Conservation (phyloP, 2,113 vertebrate species). For the Acinonyx jubatus region DNA sequence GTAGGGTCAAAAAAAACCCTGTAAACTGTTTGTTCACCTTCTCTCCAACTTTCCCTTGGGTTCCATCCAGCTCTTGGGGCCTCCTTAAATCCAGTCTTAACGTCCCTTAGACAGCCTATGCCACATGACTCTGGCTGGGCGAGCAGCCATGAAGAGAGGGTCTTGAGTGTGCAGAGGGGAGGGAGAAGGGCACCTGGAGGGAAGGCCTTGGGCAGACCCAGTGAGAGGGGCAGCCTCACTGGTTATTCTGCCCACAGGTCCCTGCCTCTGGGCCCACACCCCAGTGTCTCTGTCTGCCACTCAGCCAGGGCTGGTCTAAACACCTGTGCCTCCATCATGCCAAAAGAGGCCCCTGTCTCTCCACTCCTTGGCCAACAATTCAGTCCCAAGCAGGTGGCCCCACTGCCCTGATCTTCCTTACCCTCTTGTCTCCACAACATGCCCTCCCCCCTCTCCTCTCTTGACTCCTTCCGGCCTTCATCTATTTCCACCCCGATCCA, state of each 20-base stretch:
- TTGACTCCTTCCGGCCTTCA: neutral
- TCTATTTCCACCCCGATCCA: neutral
- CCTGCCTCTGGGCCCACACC: neutral
- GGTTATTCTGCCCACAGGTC: neutral
- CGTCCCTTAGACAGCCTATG: neutral
- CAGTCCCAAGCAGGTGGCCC: neutral
- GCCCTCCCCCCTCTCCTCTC: neutral
- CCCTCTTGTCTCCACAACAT: neutral
- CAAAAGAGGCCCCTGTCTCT: neutral
- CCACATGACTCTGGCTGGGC: neutral
- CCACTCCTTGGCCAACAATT: neutral
- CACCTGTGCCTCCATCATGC: neutral
- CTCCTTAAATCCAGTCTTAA: neutral
- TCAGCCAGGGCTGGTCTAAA: neutral
- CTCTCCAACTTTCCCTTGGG: neutral
- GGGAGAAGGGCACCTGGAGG: neutral
- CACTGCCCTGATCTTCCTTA: accelerated
- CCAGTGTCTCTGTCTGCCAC: neutral
- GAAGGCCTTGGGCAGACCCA: neutral
- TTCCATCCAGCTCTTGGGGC: neutral
- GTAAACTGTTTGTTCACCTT: neutral
- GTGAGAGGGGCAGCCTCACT: neutral
- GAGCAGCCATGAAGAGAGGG: neutral
- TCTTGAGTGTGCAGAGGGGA: neutral
- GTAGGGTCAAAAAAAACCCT: neutral